Base-by-base conservation (phyloP, 2,888 invertebrate genomes). In the Melolontha melolontha region DNA sequence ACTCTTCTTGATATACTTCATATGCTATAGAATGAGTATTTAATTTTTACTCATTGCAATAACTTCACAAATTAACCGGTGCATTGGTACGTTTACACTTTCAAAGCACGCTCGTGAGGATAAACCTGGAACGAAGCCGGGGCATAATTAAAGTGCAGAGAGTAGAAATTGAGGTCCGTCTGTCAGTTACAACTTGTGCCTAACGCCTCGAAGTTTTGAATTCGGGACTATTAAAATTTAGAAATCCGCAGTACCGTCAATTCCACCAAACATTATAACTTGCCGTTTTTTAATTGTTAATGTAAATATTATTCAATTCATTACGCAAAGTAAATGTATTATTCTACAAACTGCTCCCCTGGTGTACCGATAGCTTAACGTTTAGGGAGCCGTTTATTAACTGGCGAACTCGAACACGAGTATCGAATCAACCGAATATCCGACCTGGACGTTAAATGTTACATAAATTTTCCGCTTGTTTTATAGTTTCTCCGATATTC, bases 251-350 rank as follows among this genome's bases (percentile, higher is more conserved):
- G 14, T 57, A 57, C 42, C 17, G n/a, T 6, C 29, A 29, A 29
- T 29, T 29, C 6, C 29, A 29, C 6, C 29, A 29, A 6, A 4
- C 29, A 29, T 29, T 29, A 29, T 44, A 70, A 73, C 74, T 74
- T 74, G 76, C 76, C 74, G 75, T 76, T 78, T 78, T 77, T 76
- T 73, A 75, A 78, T 77, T 75, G 75, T 76, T 78, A 77, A 78
- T 78, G 77, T 76, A 76, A 78, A 79, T 78, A 78, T 79, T 78
- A 78, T 78, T 78, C 77, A 79, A 79, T 79, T 79, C 76, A 77
- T 79, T 79, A 77, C 72, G 73, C 72, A 74, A 76, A 76, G 76
- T 77, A 77, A 76, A 77, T 73, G 75, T 77, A 76, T 75, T 73
- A 75, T 73, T 16, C 44, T 1, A 74, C 71, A 75, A 79, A 79